A percentile compares a stretch with the other conserved stretches of the same genome.
Evolutionary conservation across 2,113 vertebrate genomes (phyloP).

Genomic region (Psilopsiagon aymara): DNA sequence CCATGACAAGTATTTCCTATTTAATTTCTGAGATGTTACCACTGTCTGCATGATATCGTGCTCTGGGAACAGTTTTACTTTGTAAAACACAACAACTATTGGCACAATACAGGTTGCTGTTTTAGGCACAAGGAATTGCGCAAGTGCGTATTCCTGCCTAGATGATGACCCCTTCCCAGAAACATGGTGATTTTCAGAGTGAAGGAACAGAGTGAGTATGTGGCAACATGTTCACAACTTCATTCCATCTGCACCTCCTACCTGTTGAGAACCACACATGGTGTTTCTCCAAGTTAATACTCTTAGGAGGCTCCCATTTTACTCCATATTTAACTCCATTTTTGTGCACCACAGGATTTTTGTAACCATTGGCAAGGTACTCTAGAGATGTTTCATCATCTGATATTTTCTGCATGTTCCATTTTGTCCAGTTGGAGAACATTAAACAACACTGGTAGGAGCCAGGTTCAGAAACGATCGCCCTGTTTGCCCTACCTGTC

Average conservation of each 20-base stretch:
- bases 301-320: background rate
- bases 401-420: background rate
- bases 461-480: background rate
- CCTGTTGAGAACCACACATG: background rate
- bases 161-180: background rate
- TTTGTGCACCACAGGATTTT: background rate
- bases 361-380: background rate
- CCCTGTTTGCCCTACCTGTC: background rate
- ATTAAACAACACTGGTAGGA: background rate
- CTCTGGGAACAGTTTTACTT: background rate
- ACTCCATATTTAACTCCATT: background rate
- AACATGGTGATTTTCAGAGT: background rate
- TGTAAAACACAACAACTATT: background rate
- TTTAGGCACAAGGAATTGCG: background rate
- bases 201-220: background rate
- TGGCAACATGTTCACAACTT: background rate
- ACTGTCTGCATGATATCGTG: background rate
- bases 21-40: background rate
- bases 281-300: background rate
- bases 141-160: background rate
- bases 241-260: slow-evolving; percentile 8
- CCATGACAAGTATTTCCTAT: background rate
- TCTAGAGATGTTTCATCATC: background rate
- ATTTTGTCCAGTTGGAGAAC: background rate
- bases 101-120: background rate